Base-by-base conservation (phyloP, 2,888 invertebrate genomes). In the Chrysopilus asiliformis region DNA sequence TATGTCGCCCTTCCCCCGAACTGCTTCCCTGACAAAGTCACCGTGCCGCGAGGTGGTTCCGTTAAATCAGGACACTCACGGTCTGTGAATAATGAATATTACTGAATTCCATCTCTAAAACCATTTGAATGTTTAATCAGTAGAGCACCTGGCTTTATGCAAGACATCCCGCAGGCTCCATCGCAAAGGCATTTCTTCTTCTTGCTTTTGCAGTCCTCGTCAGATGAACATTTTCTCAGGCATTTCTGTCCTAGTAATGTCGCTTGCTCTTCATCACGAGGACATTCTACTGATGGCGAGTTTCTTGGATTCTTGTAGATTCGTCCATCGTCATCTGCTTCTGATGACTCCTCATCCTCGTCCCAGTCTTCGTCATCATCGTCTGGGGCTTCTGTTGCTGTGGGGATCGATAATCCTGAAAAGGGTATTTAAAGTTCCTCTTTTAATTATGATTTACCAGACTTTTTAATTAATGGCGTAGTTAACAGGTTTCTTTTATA, bases 131-230 rank as follows among this genome's bases (percentile, higher is more conserved):
- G 7, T 13, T 12, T 10, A 19, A 17, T 20, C 6, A 10, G 10
- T 22, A 8, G 10, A 8, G 22, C 22, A 90, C 91, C 87, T 60
- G 91, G 93, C 60, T 95, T 94, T 49, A 97, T 91, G 64, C 97
- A 98, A 36, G 93, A 93, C 77, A 90, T 82, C 39, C 97, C 97
- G 55, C 97, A 97, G 2, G 81, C 77, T 32, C 94, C 95, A 57
- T 98, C 97, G 58, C 97, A 98, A 43, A 93, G 72, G 57, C 97
- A 98, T 57, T 90, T 83, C 67, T 94, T 93, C 68, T 89, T 86
- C 66, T 87, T 85, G 57, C 93, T 93, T 64, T 91, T 90, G 64
- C 97, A 97, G 60, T 95, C 94, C 56, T 85, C 85, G 55, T 95
- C 91, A 0, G 83, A 81, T 1, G 81, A 86, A 57, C 95, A 97